These are phyloP conservation scores for Ciconia nigra DNA, from an alignment of 2,797 vertebrate genomes.

Conservation along the genomic window DNA sequence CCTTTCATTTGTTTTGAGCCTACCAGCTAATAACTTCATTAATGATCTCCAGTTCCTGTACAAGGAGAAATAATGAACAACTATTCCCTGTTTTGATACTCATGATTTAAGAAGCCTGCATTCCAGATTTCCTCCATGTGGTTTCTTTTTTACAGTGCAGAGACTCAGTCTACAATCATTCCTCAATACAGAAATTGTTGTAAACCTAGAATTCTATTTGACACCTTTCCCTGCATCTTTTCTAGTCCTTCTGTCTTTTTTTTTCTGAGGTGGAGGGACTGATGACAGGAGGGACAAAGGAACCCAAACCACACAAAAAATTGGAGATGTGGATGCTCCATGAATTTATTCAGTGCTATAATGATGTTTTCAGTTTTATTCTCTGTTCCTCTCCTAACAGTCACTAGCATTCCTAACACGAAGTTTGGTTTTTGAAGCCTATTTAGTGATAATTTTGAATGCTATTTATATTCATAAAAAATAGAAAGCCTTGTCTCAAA, in stretches of 20 bases:
- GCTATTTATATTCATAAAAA: neutral
- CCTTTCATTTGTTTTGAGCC: neutral
- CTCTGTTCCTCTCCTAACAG: neutral
- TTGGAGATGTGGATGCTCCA: neutral
- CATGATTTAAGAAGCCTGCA: neutral
- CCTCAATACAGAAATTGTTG: neutral
- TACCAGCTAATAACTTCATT: neutral
- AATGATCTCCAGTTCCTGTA: neutral
- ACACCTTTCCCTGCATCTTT: neutral
- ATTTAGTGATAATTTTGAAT: constrained; percentile 2
- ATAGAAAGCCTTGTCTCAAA: neutral
- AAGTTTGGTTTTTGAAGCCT: constrained; percentile 11
- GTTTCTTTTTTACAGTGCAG: neutral
- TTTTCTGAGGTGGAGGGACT: neutral
- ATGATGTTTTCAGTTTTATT: neutral
- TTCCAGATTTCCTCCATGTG: neutral
- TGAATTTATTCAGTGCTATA: neutral
- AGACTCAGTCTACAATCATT: neutral
- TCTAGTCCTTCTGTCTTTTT: neutral
- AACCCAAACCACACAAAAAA: neutral
- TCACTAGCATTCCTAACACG: neutral
- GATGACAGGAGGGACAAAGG: neutral
- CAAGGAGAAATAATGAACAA: neutral
- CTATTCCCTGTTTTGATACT: neutral
- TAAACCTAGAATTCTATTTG: neutral